Conservation (phyloP, 2,888 invertebrate species). For the Pseudococcus jackbeardsleyi region DNA sequence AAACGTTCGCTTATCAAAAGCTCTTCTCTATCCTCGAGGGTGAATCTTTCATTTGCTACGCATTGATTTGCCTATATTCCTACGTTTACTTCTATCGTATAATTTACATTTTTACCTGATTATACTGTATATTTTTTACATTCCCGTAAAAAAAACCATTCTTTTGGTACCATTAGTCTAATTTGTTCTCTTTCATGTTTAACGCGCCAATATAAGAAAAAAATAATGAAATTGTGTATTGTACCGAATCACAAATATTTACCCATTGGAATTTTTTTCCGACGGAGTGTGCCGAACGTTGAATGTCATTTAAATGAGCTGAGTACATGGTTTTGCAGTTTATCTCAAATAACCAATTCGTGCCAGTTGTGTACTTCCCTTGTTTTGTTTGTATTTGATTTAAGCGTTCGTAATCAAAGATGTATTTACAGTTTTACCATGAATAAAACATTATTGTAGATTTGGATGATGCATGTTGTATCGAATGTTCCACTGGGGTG, state of each 20-base stretch:
- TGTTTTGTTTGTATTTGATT: constrained; percentile 52
- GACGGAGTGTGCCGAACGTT: background rate
- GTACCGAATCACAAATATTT: background rate
- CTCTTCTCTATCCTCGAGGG: background rate
- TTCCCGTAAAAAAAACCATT: background rate
- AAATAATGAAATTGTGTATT: background rate
- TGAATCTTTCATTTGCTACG: background rate
- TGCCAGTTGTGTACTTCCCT: constrained; percentile 37
- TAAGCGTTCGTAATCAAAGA: constrained; percentile 47
- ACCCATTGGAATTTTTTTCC: background rate
- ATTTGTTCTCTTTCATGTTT: constrained; percentile 6
- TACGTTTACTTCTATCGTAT: background rate
- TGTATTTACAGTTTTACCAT: constrained; percentile 48
- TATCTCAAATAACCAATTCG: background rate
- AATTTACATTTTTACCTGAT: constrained; percentile 18
- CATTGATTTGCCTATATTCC: background rate
- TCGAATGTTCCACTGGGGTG: background rate
- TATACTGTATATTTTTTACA: background rate
- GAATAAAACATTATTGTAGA: constrained; percentile 47
- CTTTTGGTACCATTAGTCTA: background rate
- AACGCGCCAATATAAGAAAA: background rate
- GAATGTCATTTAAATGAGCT: constrained; percentile 7
- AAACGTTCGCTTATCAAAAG: constrained; percentile 7
- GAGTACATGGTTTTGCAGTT: constrained; percentile 29
- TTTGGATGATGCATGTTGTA: background rate